Conservation (phyloP, 1,140 invertebrate genomes). For the Bombus polaris region DNA sequence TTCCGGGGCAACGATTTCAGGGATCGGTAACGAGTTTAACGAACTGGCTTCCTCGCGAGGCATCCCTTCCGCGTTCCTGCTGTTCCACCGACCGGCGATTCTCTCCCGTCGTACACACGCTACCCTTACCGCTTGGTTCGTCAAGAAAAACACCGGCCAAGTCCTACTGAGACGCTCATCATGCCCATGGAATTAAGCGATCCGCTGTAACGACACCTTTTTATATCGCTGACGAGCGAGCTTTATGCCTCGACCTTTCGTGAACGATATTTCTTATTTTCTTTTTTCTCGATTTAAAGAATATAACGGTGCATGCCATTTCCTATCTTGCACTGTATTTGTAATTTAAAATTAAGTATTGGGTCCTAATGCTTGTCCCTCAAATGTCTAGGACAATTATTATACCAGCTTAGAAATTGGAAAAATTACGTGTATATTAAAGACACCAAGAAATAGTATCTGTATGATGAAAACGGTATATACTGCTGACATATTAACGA, state of each 20-base stretch:
- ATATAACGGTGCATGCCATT: no score
- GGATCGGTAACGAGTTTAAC: constrained; percentile 67
- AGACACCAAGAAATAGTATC: no score
- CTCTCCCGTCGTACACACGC: not conserved
- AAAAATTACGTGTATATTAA: no score
- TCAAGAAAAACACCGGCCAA: constrained; percentile 27
- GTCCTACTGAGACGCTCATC: not conserved
- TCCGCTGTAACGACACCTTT: constrained; percentile 46
- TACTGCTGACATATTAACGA: no score
- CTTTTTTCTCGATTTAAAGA: no score
- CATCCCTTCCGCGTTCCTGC: constrained; percentile 60
- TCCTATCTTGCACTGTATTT: no score
- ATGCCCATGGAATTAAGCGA: constrained; percentile 48
- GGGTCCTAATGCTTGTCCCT: no score
- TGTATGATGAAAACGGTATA: no score
- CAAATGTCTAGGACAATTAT: no score
- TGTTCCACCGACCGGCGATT: constrained; percentile 12
- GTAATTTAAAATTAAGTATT: no score
- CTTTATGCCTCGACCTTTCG: not conserved
- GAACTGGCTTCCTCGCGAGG: constrained; percentile 55
- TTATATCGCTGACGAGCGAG: constrained; percentile 29
- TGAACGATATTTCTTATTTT: no score
- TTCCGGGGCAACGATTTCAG: constrained; percentile 50
- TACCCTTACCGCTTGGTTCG: not conserved
- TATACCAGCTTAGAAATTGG: no score